Base-by-base conservation (phyloP, 2,888 invertebrate species). In the Cremastinae sp. region DNA sequence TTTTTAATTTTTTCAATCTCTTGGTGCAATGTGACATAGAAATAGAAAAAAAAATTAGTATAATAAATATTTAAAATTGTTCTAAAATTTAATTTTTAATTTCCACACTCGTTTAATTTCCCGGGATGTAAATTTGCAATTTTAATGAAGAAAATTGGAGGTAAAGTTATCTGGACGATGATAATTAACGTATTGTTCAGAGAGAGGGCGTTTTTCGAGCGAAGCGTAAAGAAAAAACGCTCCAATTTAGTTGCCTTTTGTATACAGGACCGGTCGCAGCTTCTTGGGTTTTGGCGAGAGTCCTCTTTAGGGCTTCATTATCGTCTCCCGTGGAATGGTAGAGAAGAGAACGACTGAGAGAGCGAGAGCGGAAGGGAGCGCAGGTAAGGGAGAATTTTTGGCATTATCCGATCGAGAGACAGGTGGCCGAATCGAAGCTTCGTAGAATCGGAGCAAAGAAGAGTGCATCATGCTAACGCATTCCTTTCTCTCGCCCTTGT, bases 291-390 rank as follows among this genome's bases (percentile, higher is more conserved):
- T 45, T 20, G 45, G 18, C 35, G 47, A 16, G 41, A 14, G 39
- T 75, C 75, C 71, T 68, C 71, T 75, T 75, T 72, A 71, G 75
- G 71, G 75, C 75, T 75, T 75, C 75, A 68, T 75, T 75, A 72
- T 61, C 56, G 51, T 35, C 35, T n/a, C 28, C 10, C n/a, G 43
- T 65, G 22, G 28, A n/a, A 18, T 43, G 10, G 9, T 20, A n/a
- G 53, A 49, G 64, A 41, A 22, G 22, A 51, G 43, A 1, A 12
- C 18, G 39, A 28, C 10, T 16, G 16, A 28, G 28, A 28, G 28
- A 5, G 28, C 2, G 28, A 8, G 51, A 22, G 58, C 37, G 64
- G 45, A 47, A 37, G 55, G 20, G 47, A 14, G 18, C 62, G 35
- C 41, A 41, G 65, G 45, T 22, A 45, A 45, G 16, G 18, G 49